phyloP scores from a whole-genome alignment of 2,797 vertebrate genomes.

The Sarcophilus harrisii region DNA sequence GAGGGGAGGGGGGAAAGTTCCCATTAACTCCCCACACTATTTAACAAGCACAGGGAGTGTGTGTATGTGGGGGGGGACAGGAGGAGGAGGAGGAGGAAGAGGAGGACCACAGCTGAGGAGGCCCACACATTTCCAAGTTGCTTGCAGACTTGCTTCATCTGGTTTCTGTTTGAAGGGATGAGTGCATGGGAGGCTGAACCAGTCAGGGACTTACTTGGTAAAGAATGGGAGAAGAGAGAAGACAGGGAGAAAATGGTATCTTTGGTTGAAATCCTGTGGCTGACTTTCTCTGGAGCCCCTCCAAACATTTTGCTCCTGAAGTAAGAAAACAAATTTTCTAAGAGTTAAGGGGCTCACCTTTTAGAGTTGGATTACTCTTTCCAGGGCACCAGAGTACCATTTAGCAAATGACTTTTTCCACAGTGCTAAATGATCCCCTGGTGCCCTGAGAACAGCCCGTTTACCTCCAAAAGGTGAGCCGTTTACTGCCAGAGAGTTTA shows the following conservation, averaged over 20 bases:
- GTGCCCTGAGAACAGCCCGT: conserved; percentile 59
- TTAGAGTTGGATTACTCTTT: conserved; percentile 60
- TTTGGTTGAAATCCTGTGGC: not conserved
- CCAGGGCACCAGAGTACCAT: conserved; percentile 63
- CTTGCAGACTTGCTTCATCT: conserved; percentile 59
- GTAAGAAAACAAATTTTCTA: conserved; percentile 30
- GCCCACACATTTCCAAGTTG: conserved; percentile 35
- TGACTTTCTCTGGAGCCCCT: not conserved
- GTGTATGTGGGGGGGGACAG: not conserved
- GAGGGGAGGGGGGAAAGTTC: conserved; percentile 20
- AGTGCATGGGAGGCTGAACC: not conserved
- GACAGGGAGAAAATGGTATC: not conserved
- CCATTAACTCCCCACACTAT: conserved; percentile 46
- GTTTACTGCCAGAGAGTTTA: conserved; percentile 65
- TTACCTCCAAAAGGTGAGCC: conserved; percentile 69
- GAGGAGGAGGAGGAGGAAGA: no score
- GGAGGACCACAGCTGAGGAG: not conserved
- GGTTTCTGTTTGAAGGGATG: conserved; percentile 73
- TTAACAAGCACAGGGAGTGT: not conserved
- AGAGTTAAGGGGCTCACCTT: conserved; percentile 56
- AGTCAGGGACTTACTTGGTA: not conserved
- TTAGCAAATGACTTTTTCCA: conserved; percentile 67
- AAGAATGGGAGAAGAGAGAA: not conserved
- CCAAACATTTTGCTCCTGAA: not conserved
- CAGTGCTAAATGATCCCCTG: conserved; percentile 66